These are phyloP conservation scores for Hippocampus barbouri DNA, from an alignment of 2,113 vertebrate species.

Conservation along the genomic window DNA sequence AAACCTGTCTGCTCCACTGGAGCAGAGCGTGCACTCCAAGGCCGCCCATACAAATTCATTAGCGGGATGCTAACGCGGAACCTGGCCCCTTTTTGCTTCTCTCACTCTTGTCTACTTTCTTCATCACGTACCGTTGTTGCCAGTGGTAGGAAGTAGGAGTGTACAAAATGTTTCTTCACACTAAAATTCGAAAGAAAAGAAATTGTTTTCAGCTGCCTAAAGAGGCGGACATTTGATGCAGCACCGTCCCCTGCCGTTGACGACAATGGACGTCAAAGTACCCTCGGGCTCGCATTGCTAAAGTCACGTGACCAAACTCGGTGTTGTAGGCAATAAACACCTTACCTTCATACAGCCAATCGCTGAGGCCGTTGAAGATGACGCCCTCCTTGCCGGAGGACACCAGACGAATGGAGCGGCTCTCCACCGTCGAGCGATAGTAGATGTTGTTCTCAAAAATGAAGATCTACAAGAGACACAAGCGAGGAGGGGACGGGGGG, in stretches of 20 bases:
- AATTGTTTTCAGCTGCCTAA: too few relatives aligned
- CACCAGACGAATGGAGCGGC: constrained; percentile 92
- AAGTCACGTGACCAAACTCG: too few relatives aligned
- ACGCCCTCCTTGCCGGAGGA: constrained; percentile 92
- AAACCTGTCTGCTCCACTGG: constrained; percentile 27
- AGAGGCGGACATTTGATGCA: too few relatives aligned
- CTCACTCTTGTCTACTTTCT: neutral
- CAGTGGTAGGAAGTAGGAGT: too few relatives aligned
- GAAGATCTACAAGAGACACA: constrained; percentile 78
- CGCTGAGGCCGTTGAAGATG: constrained; percentile 94
- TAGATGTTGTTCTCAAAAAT: constrained; percentile 99
- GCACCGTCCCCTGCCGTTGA: too few relatives aligned
- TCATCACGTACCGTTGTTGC: constrained; percentile 17
- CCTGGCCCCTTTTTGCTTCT: neutral
- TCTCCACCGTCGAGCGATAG: constrained; percentile 90
- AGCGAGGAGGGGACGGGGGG: neutral
- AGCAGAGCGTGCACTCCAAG: constrained; percentile 10
- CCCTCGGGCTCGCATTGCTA: too few relatives aligned
- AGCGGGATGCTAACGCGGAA: constrained; percentile 21
- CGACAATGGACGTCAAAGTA: too few relatives aligned
- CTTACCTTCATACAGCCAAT: constrained; percentile 98
- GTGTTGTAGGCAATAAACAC: neutral
- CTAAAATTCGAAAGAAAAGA: too few relatives aligned
- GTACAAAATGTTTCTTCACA: too few relatives aligned
- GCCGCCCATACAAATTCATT: constrained; percentile 41